Evolutionary conservation across 2,888 invertebrate species (phyloP).

Genomic region (Cephus sareptanus): DNA sequence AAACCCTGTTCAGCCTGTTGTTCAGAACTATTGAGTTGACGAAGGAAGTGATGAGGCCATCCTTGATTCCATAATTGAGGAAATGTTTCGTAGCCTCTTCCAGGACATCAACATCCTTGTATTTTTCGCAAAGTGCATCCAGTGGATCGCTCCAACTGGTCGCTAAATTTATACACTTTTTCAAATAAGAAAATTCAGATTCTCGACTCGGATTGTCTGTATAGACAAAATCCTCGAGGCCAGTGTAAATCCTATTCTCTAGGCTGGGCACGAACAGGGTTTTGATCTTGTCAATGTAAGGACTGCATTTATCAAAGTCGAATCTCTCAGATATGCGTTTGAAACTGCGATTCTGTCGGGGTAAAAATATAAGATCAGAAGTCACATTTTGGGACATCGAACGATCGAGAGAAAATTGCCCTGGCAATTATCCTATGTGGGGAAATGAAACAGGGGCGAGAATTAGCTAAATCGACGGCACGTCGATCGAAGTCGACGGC

Average conservation of each 20-base stretch:
- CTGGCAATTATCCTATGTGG: not conserved
- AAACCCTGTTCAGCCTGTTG: slow-evolving; percentile 43
- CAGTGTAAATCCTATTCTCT: slow-evolving; percentile 40
- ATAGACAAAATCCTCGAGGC: slow-evolving; percentile 45
- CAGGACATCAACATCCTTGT: slow-evolving; percentile 12
- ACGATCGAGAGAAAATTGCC: not conserved
- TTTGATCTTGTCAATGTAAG: slow-evolving; percentile 43
- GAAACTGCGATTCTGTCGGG: not conserved
- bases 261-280: slow-evolving; percentile 45
- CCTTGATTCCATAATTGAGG: slow-evolving; percentile 38
- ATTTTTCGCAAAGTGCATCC: slow-evolving; percentile 29
- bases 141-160: slow-evolving; percentile 22
- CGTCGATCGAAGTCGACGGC: not conserved
- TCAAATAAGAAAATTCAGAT: slow-evolving; percentile 33
- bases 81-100: slow-evolving; percentile 31
- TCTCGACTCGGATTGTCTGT: slow-evolving; percentile 9
- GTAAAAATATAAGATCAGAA: not conserved
- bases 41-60: slow-evolving; percentile 42
- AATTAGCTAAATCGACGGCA: not conserved
- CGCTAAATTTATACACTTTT: slow-evolving; percentile 34
- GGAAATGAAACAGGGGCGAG: not conserved
- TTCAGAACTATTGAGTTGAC: slow-evolving; percentile 46
- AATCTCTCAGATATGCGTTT: slow-evolving; percentile 1
- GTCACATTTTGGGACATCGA: not conserved
- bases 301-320: slow-evolving; percentile 34